Conservation (phyloP, 2,888 invertebrate species). For the Halictus quadricinctus region DNA sequence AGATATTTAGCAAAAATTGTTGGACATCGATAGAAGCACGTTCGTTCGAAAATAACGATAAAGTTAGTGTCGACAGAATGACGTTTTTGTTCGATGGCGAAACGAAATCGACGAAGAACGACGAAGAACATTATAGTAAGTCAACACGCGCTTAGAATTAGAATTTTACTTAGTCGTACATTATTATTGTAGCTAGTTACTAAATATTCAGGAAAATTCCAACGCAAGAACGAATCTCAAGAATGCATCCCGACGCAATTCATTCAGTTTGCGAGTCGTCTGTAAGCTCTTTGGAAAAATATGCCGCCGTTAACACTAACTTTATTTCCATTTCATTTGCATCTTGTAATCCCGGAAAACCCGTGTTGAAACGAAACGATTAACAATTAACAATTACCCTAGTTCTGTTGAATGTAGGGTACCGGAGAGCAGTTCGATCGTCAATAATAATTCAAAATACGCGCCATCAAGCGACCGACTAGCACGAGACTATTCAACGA, state of each 20-base stretch:
- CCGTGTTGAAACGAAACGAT: background rate
- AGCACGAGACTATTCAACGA: conserved; percentile 27
- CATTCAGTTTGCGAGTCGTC: background rate
- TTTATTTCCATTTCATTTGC: conserved; percentile 17
- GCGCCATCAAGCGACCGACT: conserved; percentile 4
- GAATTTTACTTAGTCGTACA: background rate
- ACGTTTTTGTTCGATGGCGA: background rate
- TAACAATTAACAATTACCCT: too few relatives aligned
- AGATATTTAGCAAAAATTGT: conserved; percentile 17
- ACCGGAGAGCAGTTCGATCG: background rate
- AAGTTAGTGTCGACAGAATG: conserved; percentile 3
- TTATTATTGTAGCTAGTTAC: background rate
- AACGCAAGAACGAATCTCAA: background rate
- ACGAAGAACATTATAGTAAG: background rate
- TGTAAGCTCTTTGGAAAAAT: conserved; percentile 1
- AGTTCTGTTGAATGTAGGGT: background rate
- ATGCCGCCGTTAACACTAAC: conserved; percentile 17
- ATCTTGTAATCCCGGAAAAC: background rate
- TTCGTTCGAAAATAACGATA: background rate
- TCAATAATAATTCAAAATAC: background rate
- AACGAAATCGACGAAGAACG: background rate
- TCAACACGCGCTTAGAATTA: background rate
- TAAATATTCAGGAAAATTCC: background rate
- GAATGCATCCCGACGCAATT: background rate
- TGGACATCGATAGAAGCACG: background rate